Percentiles rank a stretch among this genome's conserved stretches.
Evolutionary conservation across 2,797 vertebrate genomes (phyloP).

Genomic region (Sebastes kiyomatsui): DNA sequence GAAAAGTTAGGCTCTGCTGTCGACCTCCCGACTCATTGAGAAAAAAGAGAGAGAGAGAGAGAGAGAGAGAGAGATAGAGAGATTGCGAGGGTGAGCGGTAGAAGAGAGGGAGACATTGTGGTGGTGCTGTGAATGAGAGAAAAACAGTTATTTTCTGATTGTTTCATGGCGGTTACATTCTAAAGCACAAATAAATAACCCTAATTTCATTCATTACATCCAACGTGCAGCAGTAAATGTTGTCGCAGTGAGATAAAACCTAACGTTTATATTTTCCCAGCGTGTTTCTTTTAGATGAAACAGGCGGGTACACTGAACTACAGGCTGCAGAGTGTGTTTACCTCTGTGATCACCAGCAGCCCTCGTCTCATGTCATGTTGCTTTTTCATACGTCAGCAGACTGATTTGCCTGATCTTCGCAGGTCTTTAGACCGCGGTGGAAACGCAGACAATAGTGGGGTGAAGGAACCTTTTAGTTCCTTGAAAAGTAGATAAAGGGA

Average conservation of each 20-base stretch:
- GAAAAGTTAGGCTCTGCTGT: too few relatives aligned
- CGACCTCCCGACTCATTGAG: too few relatives aligned
- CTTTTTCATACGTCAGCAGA: neutral
- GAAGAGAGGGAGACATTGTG: too few relatives aligned
- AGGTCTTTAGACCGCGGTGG: neutral
- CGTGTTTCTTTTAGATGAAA: neutral
- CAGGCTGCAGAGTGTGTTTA: neutral
- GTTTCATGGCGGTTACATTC: too few relatives aligned
- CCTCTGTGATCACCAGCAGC: neutral
- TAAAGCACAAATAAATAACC: neutral
- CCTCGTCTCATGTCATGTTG: neutral
- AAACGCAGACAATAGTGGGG: neutral
- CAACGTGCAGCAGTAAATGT: neutral
- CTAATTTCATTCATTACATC: neutral
- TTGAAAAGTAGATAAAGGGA: neutral
- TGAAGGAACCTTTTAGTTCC: neutral
- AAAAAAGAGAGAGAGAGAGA: too few relatives aligned
- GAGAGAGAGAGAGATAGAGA: too few relatives aligned
- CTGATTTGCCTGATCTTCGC: neutral
- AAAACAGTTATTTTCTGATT: neutral
- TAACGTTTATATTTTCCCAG: neutral
- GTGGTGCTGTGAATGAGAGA: too few relatives aligned
- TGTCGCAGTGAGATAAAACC: neutral
- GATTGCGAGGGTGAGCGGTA: too few relatives aligned
- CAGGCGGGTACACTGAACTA: neutral